phyloP scores from a whole-genome alignment of 2,888 invertebrate genomes.

The Adelphocoris suturalis region DNA sequence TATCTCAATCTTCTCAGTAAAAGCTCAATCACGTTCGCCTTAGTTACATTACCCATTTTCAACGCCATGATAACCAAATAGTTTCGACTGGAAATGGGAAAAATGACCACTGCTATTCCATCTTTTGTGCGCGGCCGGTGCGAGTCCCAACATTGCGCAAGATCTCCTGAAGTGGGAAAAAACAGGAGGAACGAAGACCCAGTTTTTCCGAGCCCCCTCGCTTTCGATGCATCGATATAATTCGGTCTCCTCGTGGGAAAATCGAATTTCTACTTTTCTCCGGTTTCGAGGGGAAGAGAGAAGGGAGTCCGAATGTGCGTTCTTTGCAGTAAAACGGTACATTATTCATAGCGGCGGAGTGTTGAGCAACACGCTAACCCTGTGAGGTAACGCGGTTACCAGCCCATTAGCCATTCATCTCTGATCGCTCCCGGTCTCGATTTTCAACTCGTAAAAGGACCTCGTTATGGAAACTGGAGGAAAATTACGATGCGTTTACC shows the following conservation, averaged over 20 bases:
- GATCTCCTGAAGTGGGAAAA: not conserved
- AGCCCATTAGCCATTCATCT: conserved; percentile 1
- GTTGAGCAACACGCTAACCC: not conserved
- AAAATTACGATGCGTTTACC: not conserved
- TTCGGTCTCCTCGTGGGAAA: conserved; percentile 2
- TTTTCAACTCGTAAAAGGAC: conserved; percentile 19
- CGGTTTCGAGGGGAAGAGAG: not conserved
- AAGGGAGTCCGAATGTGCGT: not conserved
- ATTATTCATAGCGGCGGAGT: not conserved
- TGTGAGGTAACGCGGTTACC: not conserved
- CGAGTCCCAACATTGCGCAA: not conserved
- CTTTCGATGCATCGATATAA: conserved; percentile 25
- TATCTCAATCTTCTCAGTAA: not conserved
- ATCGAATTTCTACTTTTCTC: not conserved
- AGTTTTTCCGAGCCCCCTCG: not conserved
- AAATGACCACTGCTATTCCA: conserved; percentile 9
- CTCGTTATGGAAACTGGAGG: not conserved
- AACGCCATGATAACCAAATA: not conserved
- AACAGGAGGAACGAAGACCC: not conserved
- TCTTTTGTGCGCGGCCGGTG: not conserved
- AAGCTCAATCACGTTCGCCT: not conserved
- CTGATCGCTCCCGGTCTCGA: conserved; percentile 11
- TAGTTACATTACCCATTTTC: not conserved
- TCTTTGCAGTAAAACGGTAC: conserved; percentile 1
- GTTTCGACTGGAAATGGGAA: not conserved